These are phyloP conservation scores for Eupithecia vulgata DNA, from an alignment of 2,888 invertebrate genomes.

Conservation along the genomic window DNA sequence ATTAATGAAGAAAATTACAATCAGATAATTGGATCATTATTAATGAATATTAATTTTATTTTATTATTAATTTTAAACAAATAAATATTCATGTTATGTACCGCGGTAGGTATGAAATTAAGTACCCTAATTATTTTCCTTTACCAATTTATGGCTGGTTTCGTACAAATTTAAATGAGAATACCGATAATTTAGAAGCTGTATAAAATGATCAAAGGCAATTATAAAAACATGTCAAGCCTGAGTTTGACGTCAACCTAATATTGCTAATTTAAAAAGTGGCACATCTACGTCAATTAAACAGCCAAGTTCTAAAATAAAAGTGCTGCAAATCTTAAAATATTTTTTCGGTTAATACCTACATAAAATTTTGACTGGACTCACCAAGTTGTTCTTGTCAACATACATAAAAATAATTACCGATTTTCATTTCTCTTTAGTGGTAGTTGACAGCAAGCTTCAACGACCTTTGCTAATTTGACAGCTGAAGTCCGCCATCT, in stretches of 20 bases:
- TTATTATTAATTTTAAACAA: too few species aligned
- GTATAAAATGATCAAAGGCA: slow-evolving; percentile 8
- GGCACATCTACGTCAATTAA: slow-evolving; percentile 16
- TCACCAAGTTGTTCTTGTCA: slow-evolving; percentile 6
- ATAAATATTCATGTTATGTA: not conserved
- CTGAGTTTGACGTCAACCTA: not conserved
- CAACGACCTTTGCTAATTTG: slow-evolving; percentile 55
- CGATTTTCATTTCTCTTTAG: slow-evolving; percentile 34
- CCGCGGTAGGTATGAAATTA: not conserved
- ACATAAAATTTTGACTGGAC: not conserved
- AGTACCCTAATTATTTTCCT: not conserved
- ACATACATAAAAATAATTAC: slow-evolving; percentile 27
- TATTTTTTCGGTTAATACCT: not conserved
- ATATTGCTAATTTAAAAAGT: slow-evolving; percentile 7
- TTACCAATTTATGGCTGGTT: not conserved
- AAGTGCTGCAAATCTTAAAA: not conserved
- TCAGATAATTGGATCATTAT: too few species aligned
- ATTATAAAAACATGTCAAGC: slow-evolving; percentile 9
- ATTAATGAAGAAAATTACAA: too few species aligned
- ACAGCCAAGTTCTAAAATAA: not conserved
- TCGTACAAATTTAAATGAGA: not conserved
- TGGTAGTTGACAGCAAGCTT: slow-evolving; percentile 43
- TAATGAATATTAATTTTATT: too few species aligned
- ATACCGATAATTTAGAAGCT: not conserved
- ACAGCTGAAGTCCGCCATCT: slow-evolving; percentile 57